These are phyloP conservation scores for Micropoecilia bifurca DNA, from an alignment of 2,797 vertebrate species.

Conservation along the genomic window DNA sequence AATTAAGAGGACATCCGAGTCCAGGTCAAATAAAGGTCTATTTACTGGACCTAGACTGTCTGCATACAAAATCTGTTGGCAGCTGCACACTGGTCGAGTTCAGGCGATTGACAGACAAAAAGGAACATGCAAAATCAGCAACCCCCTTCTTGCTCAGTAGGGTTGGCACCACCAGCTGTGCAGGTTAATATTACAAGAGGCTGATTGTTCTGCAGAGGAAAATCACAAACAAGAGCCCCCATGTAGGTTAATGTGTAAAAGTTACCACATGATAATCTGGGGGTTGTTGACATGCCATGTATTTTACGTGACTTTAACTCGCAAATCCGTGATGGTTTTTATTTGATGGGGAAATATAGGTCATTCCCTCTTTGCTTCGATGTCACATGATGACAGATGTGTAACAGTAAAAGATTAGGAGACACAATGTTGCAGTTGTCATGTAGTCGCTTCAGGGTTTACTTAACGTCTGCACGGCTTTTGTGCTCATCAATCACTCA, in stretches of 20 bases:
- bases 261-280: slow-evolving; percentile 30
- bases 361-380: slow-evolving; percentile 52
- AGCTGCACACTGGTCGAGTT: slow-evolving; percentile 64
- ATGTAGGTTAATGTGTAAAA: slow-evolving; percentile 27
- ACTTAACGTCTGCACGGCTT: slow-evolving; percentile 55
- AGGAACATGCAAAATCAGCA: slow-evolving; percentile 74
- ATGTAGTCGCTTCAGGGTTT: slow-evolving; percentile 51
- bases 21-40: slow-evolving; percentile 69
- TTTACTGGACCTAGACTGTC: slow-evolving; percentile 64
- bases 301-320: slow-evolving; percentile 41
- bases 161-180: slow-evolving; percentile 32
- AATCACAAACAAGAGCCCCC: slow-evolving; percentile 30
- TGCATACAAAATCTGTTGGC: slow-evolving; percentile 65
- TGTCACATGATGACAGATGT: slow-evolving; percentile 58
- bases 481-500: slow-evolving; percentile 44
- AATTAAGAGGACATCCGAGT: slow-evolving; percentile 68
- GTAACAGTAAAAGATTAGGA: slow-evolving; percentile 58
- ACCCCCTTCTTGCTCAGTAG: slow-evolving; percentile 51
- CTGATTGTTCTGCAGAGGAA: slow-evolving; percentile 7
- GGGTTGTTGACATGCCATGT: slow-evolving; percentile 45
- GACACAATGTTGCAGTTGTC: slow-evolving; percentile 44
- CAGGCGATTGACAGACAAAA: slow-evolving; percentile 71
- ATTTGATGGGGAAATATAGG: slow-evolving; percentile 61
- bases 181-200: slow-evolving; percentile 60
- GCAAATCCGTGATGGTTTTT: slow-evolving; percentile 51